Percentiles rank a stretch among this genome's conserved stretches.
phyloP scores from a whole-genome alignment of 2,113 vertebrate species.

The Leptodactylus fuscus region DNA sequence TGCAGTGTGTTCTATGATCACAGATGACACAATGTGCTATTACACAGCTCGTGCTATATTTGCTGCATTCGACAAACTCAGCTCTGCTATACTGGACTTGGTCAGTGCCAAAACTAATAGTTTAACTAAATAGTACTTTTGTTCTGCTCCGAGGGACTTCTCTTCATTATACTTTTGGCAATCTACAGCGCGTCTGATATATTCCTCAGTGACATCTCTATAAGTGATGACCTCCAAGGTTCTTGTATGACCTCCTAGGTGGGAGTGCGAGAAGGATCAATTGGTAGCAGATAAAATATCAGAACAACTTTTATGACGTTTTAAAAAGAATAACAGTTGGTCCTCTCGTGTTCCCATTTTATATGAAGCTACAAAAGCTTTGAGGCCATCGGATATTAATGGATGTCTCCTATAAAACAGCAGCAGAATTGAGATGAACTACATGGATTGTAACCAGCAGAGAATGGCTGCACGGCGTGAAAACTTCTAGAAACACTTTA shows the following conservation, averaged over 20 bases:
- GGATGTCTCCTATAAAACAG: conserved; percentile 37
- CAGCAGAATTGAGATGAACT: conserved; percentile 16
- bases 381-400: conserved; percentile 31
- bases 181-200: not conserved
- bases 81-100: not conserved
- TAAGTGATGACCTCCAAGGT: conserved; percentile 29
- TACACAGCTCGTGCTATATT: not conserved
- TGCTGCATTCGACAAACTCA: not conserved
- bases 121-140: not conserved
- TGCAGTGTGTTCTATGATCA: too few relatives aligned
- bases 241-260: not conserved
- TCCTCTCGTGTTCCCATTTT: conserved; percentile 34
- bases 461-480: not conserved
- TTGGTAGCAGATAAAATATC: conserved; percentile 42
- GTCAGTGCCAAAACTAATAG: not conserved
- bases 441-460: not conserved
- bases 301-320: conserved; percentile 38
- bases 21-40: not conserved
- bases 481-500: not conserved
- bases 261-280: conserved; percentile 9
- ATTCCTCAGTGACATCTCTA: not conserved
- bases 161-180: not conserved
- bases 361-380: conserved; percentile 36
- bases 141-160: not conserved
- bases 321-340: conserved; percentile 22